Base-by-base conservation (phyloP, 2,888 invertebrate genomes). In the Adelphocoris suturalis region DNA sequence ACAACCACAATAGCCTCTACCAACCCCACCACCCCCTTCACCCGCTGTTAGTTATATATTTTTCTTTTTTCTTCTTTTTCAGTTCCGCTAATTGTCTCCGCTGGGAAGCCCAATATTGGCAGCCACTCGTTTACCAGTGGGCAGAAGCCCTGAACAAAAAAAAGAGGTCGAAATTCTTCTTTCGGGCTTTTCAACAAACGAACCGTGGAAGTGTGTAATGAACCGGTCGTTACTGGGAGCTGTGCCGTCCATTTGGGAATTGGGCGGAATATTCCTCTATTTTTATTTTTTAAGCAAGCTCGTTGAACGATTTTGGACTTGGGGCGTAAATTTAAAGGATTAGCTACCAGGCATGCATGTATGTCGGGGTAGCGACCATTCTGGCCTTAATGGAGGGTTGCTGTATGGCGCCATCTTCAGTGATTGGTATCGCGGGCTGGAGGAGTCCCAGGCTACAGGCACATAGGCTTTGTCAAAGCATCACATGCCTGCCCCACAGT, bases 81-180 rank as follows among this genome's bases (percentile, higher is more conserved):
- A 23, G 68, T 68, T 52, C 23, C 27, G 23, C 68, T 68, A 68
- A 68, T 68, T 68, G 68, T 68, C 23, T 68, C 68, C 23, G 19
- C 68, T 68, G 68, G 68, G 68, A 68, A 68, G 68, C 27, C 68
- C 68, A 68, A 68, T 68, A 68, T 68, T 68, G 68, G 68, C 12
- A 68, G 68, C 68, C 68, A 68, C 68, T 68, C 68, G 68, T 68
- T 68, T 68, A 68, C 23, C 68, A 68, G 23, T 23, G 23, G 19
- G 68, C 19, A 23, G 23, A 68, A 68, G 68, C 68, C 23, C 27
- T 11, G 19, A 68, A 68, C 19, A 61, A 61, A 61, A 52, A 52
- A 16, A 16, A 52, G 27, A 68, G 57, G 57, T 57, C n/a, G 57
- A 57, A 57, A 57, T 57, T 57, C 57, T 57, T 68, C 13, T 16